phyloP scores from a whole-genome alignment of 2,113 vertebrate species.

The Ranitomeya variabilis region DNA sequence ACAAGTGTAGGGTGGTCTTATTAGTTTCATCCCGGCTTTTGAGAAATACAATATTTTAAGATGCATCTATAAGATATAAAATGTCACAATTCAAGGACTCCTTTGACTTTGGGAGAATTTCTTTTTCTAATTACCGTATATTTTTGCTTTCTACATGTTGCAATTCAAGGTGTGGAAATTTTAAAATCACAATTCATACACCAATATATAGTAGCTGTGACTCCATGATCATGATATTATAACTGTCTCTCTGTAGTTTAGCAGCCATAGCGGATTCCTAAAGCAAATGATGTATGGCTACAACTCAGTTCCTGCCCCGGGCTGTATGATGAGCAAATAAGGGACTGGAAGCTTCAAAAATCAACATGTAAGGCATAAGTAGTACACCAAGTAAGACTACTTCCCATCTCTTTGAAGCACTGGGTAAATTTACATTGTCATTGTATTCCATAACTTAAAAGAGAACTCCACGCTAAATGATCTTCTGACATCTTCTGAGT shows the following conservation, averaged over 20 bases:
- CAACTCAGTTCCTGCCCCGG: not conserved
- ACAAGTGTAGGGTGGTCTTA: not conserved
- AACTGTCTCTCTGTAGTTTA: not conserved
- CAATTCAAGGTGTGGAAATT: not conserved
- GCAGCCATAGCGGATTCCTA: not conserved
- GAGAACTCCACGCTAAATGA: not conserved
- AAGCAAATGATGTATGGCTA: not conserved
- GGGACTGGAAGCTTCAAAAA: not conserved
- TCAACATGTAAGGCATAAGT: not conserved
- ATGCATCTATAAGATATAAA: too few relatives aligned
- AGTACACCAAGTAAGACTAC: not conserved
- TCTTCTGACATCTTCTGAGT: not conserved
- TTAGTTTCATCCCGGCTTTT: not conserved
- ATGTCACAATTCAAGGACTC: not conserved
- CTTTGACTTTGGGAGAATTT: not conserved
- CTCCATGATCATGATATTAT: not conserved
- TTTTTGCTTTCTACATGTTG: not conserved
- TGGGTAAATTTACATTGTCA: not conserved
- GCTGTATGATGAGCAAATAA: constrained; percentile 21
- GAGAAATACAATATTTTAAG: too few relatives aligned
- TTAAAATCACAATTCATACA: not conserved
- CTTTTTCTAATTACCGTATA: not conserved
- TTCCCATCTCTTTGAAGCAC: not conserved
- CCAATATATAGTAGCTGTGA: not conserved
- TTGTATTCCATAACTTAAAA: not conserved